Evolutionary conservation across 1,140 invertebrate genomes (phyloP), one percentile per base, ranked within the genome.

Genomic region (Ceratoteleas bidentatus): DNA sequence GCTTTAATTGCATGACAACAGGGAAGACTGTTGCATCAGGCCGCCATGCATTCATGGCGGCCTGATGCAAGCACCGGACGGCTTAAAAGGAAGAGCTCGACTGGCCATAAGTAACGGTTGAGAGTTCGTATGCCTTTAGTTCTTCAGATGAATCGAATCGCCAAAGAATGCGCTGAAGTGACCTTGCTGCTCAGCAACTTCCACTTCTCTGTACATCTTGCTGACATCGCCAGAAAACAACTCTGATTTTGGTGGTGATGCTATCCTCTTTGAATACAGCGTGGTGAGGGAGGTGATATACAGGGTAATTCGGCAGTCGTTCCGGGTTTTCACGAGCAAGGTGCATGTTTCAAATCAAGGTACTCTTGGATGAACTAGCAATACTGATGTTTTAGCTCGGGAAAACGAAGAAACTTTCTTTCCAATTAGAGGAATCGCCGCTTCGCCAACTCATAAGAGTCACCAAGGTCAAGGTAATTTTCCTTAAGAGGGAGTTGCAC

Each of bases 141-240:
- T 1, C 6, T 3, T 53, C 24, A 5, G 32, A 11, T 32, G 5
- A 33, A 57, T 8, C 6, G 14, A 45, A n/a, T 38, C 64, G 10
- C 83, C 78, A 84, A 5, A 86, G 57, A 11, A 86, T 84, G 4
- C 61, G 45, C 53, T 84, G 70, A 53, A 64, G 68, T 14, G 45
- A 43, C 14, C 73, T 45, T 84, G 62, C 0, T 72, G 34, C 14
- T 54, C 4, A 9, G 53, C 4, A 86, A 10, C 33, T 3, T 33
- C 16, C 84, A 52, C 40, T 77, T 76, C 3, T 53, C 62, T 9
- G 57, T 85, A 86, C 75, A 86, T 85, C 65, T 84, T 82, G 16
- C 69, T 50, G 0, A 87, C 75, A 43, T 87, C 84, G 0, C 68
- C 79, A 7, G 78, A 72, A 0, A 87, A 50, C 47, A 15, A 15